phyloP scores from a whole-genome alignment of 30 jellyfish, hydroid and myxozoan genomes.

The Hydractinia echinata region DNA sequence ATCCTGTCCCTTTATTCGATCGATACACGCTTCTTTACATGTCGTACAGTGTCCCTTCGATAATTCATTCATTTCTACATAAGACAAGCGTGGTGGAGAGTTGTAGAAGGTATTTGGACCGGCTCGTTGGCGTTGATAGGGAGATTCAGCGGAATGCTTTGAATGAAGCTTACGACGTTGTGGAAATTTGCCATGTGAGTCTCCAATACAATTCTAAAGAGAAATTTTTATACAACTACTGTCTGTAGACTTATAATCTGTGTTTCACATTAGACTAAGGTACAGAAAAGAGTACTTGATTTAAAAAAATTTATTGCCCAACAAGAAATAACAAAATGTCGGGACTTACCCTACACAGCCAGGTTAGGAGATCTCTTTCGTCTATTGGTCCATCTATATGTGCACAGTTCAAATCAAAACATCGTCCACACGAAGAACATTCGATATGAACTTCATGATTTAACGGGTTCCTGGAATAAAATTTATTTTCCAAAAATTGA shows the following conservation, averaged over 20 bases:
- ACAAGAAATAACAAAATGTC: not conserved
- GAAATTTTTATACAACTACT: not conserved
- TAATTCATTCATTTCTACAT: not conserved
- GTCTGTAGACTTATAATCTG: no score
- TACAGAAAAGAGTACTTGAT: not conserved
- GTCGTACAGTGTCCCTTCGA: conserved; percentile 37
- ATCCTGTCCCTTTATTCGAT: conserved; percentile 18
- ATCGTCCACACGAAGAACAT: conserved; percentile 22
- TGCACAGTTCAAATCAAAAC: conserved; percentile 5
- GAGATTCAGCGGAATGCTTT: conserved; percentile 6
- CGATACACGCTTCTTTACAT: conserved; percentile 43
- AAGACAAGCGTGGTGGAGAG: conserved; percentile 9
- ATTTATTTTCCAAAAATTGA: no score
- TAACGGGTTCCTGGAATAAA: no score
- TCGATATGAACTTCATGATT: not conserved
- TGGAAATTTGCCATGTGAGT: not conserved
- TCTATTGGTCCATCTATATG: conserved; percentile 7
- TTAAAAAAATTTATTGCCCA: not conserved
- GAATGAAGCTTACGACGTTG: conserved; percentile 8
- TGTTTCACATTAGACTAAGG: not conserved
- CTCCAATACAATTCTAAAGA: conserved; percentile 9
- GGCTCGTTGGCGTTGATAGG: conserved; percentile 8
- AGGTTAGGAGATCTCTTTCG: conserved; percentile 1
- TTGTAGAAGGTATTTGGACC: conserved; percentile 1
- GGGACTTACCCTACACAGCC: conserved; percentile 22